Conservation (phyloP, 2,888 invertebrate species). For the Eumacrocentrus americanus region DNA sequence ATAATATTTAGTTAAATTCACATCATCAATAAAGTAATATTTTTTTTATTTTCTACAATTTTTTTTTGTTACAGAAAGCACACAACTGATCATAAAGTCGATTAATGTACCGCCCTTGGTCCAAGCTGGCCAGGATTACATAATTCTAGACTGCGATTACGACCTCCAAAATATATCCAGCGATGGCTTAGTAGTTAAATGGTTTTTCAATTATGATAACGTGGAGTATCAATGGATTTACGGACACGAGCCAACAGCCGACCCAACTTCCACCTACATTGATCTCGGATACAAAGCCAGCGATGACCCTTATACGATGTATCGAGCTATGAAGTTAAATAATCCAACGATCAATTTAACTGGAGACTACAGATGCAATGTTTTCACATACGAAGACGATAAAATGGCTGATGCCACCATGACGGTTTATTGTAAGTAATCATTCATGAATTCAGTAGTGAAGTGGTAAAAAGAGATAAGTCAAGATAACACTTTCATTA, state of each 20-base stretch:
- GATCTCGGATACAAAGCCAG: constrained; percentile 60
- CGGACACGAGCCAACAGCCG: constrained; percentile 54
- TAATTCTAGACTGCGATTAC: constrained; percentile 64
- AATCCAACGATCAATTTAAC: constrained; percentile 63
- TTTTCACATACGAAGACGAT: constrained; percentile 63
- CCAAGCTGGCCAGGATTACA: constrained; percentile 51
- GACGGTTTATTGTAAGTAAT: constrained; percentile 66
- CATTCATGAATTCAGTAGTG: too few species aligned
- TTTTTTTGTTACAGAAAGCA: constrained; percentile 45
- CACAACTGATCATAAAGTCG: constrained; percentile 50
- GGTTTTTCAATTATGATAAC: constrained; percentile 61
- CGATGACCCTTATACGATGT: constrained; percentile 59
- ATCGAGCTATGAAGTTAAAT: constrained; percentile 65
- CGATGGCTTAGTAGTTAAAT: constrained; percentile 62
- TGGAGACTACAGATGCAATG: constrained; percentile 66
- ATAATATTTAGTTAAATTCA: neutral
- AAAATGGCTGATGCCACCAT: constrained; percentile 62
- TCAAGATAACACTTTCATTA: too few species aligned
- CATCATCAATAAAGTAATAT: neutral
- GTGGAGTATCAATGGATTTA: constrained; percentile 64
- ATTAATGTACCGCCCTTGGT: constrained; percentile 52
- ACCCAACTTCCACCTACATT: constrained; percentile 56
- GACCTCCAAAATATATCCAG: constrained; percentile 56
- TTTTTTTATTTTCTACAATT: constrained; percentile 23
- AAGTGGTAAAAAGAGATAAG: too few species aligned